Base-by-base conservation (phyloP, 2,797 vertebrate genomes). In the Catostomus latipinnis region DNA sequence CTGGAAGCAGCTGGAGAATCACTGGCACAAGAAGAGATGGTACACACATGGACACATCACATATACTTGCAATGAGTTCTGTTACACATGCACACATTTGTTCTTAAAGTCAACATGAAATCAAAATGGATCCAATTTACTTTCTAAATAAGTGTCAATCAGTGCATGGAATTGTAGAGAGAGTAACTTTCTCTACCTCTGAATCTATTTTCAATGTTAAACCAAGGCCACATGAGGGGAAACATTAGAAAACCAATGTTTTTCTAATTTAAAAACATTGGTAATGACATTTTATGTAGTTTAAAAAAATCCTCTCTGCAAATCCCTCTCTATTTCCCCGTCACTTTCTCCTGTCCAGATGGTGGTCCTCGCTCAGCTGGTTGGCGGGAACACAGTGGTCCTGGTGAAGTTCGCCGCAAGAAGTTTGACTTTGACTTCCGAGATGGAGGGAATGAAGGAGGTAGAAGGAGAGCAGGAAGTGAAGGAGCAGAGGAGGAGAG, bases 341-440 rank as follows among this genome's bases (percentile, higher is more conserved):
- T 14, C 34, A 34, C 50, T 10, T 9, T 8, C 12, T 57, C 16
- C 6, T 57, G 16, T 13, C 22, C 11, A 95, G 93, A 95, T 86
- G 95, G 95, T 1, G 94, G 93, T 74, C 96, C 96, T 77, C 95
- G 96, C 76, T 97, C 96, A 72, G 96, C 96, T 18, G 96, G 96
- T 83, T 97, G 96, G 96, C 93, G 96, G 79, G 96, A 97, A 56
- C 95, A 96, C 6, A 12, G 10, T 0, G 93, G 83, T 50, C 87
- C 91, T 0, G 90, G 90, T 9, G 95, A 96, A 73, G 87, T 93
- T n/a, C 93, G 96, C 0, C 90, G 96, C 4, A 91, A 95, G 87
- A 95, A 94, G 93, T 96, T 97, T 76, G 96, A 97, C 34, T 98
- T 97, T 0, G 96, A 98, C 77, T 93, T 96, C 88, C 94, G 95